Conservation (phyloP, 2,888 invertebrate species). For the Mimas tiliae region DNA sequence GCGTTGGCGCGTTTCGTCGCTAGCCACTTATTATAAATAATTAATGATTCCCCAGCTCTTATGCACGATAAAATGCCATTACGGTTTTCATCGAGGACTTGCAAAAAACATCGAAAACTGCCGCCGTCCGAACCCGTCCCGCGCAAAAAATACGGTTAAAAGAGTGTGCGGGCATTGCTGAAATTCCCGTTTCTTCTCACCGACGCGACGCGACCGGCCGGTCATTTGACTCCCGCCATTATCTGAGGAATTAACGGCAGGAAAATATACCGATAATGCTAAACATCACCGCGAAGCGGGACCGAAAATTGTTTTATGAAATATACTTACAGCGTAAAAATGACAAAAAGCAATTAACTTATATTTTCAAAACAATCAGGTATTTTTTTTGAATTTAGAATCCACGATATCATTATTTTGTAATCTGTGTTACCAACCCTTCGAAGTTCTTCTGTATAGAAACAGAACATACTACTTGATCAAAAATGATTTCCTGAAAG, state of each 20-base stretch:
- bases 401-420: neutral
- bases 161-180: slow-evolving; percentile 80
- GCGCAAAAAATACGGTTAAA: slow-evolving; percentile 77
- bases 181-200: slow-evolving; percentile 81
- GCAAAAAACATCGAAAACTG: slow-evolving; percentile 77
- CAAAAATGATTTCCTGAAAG: slow-evolving; percentile 17
- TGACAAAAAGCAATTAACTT: neutral
- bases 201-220: slow-evolving; percentile 66
- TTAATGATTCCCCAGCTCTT: slow-evolving; percentile 82
- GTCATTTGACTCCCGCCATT: slow-evolving; percentile 83
- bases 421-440: neutral
- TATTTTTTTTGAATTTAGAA: too few relatives aligned
- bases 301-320: neutral
- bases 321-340: neutral
- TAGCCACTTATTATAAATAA: slow-evolving; percentile 84
- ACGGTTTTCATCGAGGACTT: slow-evolving; percentile 80
- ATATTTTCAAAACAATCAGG: neutral
- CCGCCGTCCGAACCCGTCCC: slow-evolving; percentile 71
- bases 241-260: slow-evolving; percentile 81
- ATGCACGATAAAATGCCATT: slow-evolving; percentile 85
- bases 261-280: slow-evolving; percentile 77
- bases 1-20: slow-evolving; percentile 64
- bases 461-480: neutral
- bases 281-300: slow-evolving; percentile 43
- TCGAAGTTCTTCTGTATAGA: neutral